phyloP scores from a whole-genome alignment of 37 sponge, comb jelly and placozoan species.

The Beroe forskalii region DNA sequence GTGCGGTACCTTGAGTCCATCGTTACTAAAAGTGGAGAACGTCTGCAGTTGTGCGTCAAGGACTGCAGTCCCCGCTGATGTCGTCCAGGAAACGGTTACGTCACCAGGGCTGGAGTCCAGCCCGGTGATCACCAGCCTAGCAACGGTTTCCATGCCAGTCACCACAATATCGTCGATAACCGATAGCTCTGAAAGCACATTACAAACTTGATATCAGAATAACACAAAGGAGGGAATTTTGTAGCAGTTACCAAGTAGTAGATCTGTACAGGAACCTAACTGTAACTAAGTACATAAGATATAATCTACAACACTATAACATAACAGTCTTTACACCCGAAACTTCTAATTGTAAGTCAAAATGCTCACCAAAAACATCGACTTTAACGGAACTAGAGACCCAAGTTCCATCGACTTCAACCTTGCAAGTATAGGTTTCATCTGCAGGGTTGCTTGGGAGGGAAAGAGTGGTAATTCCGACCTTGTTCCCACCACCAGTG shows the following conservation, averaged over 20 bases:
- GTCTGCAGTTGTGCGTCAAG: background rate
- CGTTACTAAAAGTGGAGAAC: background rate
- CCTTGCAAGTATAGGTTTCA: background rate
- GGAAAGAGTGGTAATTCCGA: background rate
- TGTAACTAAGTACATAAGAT: no score
- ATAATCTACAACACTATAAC: no score
- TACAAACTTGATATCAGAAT: no score
- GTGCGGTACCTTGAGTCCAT: background rate
- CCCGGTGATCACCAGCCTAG: background rate
- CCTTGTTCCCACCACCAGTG: background rate
- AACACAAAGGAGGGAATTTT: no score
- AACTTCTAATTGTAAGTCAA: no score
- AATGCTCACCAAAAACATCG: background rate
- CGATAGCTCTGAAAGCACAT: background rate
- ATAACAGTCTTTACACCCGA: no score
- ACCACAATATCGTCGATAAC: background rate
- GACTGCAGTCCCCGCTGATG: background rate
- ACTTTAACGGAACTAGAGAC: background rate
- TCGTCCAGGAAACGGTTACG: background rate
- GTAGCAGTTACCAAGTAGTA: no score
- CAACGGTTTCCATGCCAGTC: background rate
- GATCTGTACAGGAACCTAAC: no score
- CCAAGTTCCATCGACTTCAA: background rate
- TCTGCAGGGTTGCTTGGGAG: background rate
- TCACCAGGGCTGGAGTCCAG: background rate